Evolutionary conservation across 1,140 invertebrate species (phyloP), one percentile per base, ranked within the genome.

Genomic region (Drosophila orosa): DNA sequence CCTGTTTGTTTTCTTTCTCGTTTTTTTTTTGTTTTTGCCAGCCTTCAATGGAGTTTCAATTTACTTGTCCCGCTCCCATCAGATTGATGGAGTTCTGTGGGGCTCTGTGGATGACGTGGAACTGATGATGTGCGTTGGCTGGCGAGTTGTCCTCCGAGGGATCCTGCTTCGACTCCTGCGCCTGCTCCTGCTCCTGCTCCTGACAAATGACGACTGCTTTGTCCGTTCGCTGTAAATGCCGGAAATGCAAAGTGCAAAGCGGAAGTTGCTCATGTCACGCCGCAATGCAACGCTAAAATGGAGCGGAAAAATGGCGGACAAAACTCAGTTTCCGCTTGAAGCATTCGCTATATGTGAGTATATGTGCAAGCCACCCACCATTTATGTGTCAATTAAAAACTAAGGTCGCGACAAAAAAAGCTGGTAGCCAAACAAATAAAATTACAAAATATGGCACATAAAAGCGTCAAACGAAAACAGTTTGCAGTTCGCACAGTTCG

Each of bases 191-290:
- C 48, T 52, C n/a, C 48, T 50, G 48, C n/a, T 31, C 19, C 50
- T 69, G 67, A 69, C 67, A 71, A 47, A 71, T 74, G 69, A 74
- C 42, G 50, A 15, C 35, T 44, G 63, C 60, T 77, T 56, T 77
- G 78, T 62, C 61, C 63, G 72, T 58, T 74, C 24, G 24, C 45
- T 48, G 63, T 45, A 24, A 50, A 60, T 60, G 45, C 78, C 82
- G 81, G 82, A 84, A 74, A 76, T 69, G 80, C 48, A 81, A 86
- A 81, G 82, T 85, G 81, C 82, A 85, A 86, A 55, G 80, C 81
- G 81, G 82, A 86, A 74, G 74, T 74, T 39, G 82, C 74, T 78
- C 74, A 81, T 86, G 80, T 77, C 74, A 77, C 66, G 63, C 69
- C 77, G 72, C 72, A 84, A 73, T 68, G 59, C n/a, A n/a, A 68